Conservation (phyloP, 2,888 invertebrate species). For the Rhingia rostrata region DNA sequence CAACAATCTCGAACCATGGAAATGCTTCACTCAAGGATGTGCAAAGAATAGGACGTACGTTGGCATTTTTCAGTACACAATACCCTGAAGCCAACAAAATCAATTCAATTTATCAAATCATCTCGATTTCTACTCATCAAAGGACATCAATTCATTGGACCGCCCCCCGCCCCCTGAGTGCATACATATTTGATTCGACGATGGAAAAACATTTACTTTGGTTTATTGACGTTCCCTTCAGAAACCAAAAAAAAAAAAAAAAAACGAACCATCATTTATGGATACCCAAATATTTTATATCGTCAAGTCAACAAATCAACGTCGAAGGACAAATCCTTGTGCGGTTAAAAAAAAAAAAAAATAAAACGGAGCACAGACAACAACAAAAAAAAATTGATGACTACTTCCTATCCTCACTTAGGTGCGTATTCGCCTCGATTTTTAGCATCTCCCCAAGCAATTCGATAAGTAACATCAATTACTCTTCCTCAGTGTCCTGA, state of each 20-base stretch:
- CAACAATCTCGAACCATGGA: too few species aligned
- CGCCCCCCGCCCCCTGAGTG: too few species aligned
- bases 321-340: constrained; percentile 53
- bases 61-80: too few species aligned
- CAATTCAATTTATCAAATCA: too few species aligned
- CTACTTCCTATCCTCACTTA: constrained; percentile 36
- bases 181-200: too few species aligned
- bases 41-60: too few species aligned
- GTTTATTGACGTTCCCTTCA: constrained; percentile 16
- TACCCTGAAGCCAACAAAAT: too few species aligned
- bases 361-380: not conserved
- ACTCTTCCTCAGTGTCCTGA: constrained; percentile 32
- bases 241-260: too few species aligned
- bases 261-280: constrained; percentile 35
- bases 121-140: too few species aligned
- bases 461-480: constrained; percentile 53
- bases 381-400: constrained; percentile 14
- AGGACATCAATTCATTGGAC: too few species aligned
- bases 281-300: constrained; percentile 43
- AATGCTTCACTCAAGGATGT: too few species aligned
- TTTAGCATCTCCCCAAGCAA: constrained; percentile 36
- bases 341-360: not conserved
- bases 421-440: constrained; percentile 27
- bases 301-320: constrained; percentile 54
- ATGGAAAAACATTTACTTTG: constrained; percentile 29